A percentile compares a stretch with the other conserved stretches of the same genome.
Conservation (phyloP, 2,888 invertebrate genomes). For the Xestia sexstrigata region DNA sequence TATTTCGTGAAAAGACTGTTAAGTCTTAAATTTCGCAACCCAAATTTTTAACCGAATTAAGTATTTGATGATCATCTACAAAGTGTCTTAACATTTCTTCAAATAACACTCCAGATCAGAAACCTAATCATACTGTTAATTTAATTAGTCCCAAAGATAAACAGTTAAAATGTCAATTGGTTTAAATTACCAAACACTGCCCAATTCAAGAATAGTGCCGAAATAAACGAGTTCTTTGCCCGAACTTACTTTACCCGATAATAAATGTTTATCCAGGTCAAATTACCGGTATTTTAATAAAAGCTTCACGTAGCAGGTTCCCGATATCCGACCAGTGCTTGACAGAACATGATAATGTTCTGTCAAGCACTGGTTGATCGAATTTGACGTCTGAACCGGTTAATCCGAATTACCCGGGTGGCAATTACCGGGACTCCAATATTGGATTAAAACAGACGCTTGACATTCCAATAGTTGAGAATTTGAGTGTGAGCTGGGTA, state of each 20-base stretch:
- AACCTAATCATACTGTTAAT: background rate
- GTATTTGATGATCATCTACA: background rate
- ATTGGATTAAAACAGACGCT: conserved; percentile 38
- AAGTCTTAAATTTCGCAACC: background rate
- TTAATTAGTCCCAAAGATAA: conserved; percentile 4
- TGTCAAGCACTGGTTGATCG: conserved; percentile 57
- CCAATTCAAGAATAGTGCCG: conserved; percentile 14
- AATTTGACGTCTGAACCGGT: conserved; percentile 34
- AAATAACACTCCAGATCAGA: background rate
- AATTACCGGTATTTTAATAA: conserved; percentile 51
- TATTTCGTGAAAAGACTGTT: background rate
- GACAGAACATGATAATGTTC: too few species aligned
- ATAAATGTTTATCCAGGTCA: conserved; percentile 26
- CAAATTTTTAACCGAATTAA: background rate
- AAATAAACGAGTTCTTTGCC: conserved; percentile 19
- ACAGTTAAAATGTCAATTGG: conserved; percentile 7
- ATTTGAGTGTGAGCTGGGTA: background rate
- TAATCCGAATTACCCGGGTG: conserved; percentile 39
- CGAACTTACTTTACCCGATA: conserved; percentile 29
- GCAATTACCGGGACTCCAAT: conserved; percentile 33
- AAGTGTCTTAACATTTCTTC: background rate
- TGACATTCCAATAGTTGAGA: conserved; percentile 19
- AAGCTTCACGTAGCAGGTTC: conserved; percentile 33
- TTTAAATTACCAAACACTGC: conserved; percentile 2
- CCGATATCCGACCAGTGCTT: conserved; percentile 40